Base-by-base conservation (phyloP, 1,140 invertebrate species). In the Pseudomyrmex flavicornis region DNA sequence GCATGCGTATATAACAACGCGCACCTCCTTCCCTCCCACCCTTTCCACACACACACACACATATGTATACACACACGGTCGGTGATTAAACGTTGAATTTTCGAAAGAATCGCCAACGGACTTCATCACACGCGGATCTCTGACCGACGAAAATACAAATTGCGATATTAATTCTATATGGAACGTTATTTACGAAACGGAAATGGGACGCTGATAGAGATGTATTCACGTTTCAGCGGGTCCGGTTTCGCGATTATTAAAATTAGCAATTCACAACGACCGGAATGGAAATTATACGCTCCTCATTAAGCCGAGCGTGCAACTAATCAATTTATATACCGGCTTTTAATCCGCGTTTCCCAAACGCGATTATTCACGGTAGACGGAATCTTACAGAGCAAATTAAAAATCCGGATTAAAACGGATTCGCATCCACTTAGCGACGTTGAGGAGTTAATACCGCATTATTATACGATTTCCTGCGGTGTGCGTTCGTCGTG, bases 391-490 rank as follows among this genome's bases (percentile, higher is more conserved):
- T 82, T 82, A 82, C 59, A 79, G 72, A 83, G 70, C 56, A 70
- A 83, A 75, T 86, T 85, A 75, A 68, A 62, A 86, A 61, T 59
- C 66, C 73, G 65, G 82, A 86, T 86, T 86, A 86, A 86, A 86
- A 70, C 72, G 72, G 61, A 74, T 61, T 50, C 69, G 56, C 63
- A 58, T 68, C 79, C 62, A 62, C 69, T 73, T 75, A 59, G 63
- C 76, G 20, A 59, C 66, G 46, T 80, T 80, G 50, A 35, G 50
- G 48, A 62, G 65, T 83, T 83, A 83, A 83, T 72, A 35, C 20
- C 20, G 54, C 35, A 72, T 85, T 74, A 85, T 73, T 74, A 85
- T 73, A 74, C 70, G 50, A 85, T 83, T 83, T 80, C 44, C 54
- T 35, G 35, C 54, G 66, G 20, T 35, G 1, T 50, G 44, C n/a